phyloP scores from a whole-genome alignment of 1,140 invertebrate genomes.

The Mycetomoellerius zeteki region DNA sequence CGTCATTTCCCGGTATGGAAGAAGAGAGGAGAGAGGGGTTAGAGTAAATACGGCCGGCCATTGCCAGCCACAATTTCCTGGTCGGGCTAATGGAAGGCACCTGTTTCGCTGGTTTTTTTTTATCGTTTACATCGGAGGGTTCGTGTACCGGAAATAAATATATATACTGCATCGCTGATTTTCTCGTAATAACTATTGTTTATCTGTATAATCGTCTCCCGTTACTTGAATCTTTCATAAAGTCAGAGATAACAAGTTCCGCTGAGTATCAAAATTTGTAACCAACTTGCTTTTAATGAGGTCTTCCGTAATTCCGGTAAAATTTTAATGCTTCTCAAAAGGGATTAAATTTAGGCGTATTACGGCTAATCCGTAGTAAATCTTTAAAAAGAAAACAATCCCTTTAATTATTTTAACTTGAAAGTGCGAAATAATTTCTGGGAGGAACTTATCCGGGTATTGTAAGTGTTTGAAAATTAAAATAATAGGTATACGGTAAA shows the following conservation, averaged over 20 bases:
- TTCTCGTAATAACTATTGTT: slow-evolving; percentile 10
- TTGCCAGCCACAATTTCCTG: slow-evolving; percentile 25
- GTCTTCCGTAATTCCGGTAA: background rate
- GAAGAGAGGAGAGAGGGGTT: background rate
- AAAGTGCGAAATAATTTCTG: background rate
- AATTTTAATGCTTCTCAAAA: background rate
- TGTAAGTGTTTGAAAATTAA: background rate
- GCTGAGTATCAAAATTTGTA: background rate
- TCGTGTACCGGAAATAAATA: slow-evolving; percentile 12
- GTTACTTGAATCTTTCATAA: slow-evolving; percentile 9
- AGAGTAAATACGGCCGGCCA: background rate
- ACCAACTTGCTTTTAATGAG: slow-evolving; percentile 10
- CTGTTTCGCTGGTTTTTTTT: slow-evolving; percentile 24
- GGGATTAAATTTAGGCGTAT: background rate
- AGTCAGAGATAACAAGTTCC: background rate
- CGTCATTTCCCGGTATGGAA: slow-evolving; percentile 23
- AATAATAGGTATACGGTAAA: background rate
- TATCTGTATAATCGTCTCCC: background rate
- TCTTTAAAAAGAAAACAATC: background rate
- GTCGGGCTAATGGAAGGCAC: slow-evolving; percentile 40
- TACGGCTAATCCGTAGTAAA: background rate
- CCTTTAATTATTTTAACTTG: background rate
- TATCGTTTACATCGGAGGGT: background rate
- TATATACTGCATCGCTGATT: background rate
- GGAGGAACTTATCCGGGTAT: background rate